These are phyloP conservation scores for Himalopsyche anomala DNA, from an alignment of 2,888 invertebrate genomes.

Conservation along the genomic window DNA sequence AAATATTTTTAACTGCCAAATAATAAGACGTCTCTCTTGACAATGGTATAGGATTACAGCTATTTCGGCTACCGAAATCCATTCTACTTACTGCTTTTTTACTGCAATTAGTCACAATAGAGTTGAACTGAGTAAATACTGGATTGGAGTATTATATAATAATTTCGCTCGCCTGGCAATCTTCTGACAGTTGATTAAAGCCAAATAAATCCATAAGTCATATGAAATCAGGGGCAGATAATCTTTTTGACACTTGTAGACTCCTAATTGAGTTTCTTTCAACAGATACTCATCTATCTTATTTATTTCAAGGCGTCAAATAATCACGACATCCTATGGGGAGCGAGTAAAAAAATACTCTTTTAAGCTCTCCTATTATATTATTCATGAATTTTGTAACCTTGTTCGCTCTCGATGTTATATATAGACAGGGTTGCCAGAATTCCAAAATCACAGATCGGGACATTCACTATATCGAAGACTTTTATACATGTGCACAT, in stretches of 20 bases:
- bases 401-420: no score
- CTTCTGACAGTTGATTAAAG: background rate
- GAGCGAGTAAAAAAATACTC: no score
- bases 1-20: constrained; percentile 4
- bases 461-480: no score
- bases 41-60: constrained; percentile 4
- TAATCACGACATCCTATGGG: no score
- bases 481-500: no score
- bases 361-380: no score
- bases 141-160: background rate
- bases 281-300: no score
- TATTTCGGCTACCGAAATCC: constrained; percentile 14
- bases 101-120: constrained; percentile 30
- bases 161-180: constrained; percentile 10
- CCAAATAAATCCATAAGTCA: constrained; percentile 4
- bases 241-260: background rate
- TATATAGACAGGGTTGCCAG: no score
- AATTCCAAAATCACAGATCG: no score
- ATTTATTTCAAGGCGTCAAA: no score
- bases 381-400: no score
- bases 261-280: no score
- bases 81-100: constrained; percentile 15
- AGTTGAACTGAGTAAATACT: constrained; percentile 13
- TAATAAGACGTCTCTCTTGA: background rate
- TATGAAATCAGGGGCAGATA: background rate